Evolutionary conservation across 2,797 vertebrate genomes (phyloP), one percentile per base, ranked within the genome.

Genomic region (Sebastes hopkinsi): DNA sequence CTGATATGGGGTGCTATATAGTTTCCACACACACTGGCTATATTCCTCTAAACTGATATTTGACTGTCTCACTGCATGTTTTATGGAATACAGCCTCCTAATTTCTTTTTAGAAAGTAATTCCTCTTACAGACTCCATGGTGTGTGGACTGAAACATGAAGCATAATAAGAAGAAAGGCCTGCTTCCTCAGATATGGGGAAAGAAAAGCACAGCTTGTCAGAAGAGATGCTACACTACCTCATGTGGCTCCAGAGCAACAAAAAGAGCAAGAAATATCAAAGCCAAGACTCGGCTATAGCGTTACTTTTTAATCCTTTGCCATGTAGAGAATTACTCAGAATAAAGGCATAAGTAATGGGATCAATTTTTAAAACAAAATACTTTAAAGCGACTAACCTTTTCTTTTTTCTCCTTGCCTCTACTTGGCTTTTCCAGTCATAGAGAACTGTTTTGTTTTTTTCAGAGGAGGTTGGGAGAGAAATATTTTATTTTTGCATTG

Each of bases 401-500:
- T 61, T 46, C 3, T 42, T 84, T 61, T 83, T 74, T 79, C 76
- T 78, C 83, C 71, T 72, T 30, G 60, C 61, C 18, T 79, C 67
- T 78, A 23, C 64, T 75, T 69, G 58, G 30, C 56, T 75, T 73
- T 74, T 75, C 5, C 34, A 75, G 56, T 85, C 34, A 32, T 8
- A 61, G 54, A 25, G 27, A 84, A 81, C 84, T 55, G 4, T 5
- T 75, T 75, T 75, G 55, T 4, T 50, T 20, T 71, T 75, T 88
- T 74, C 54, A 36, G 79, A 85, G 80, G 58, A 85, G 68, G 71
- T 75, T 25, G 52, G 34, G 29, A 55, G 71, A 79, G 84, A 91
- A 90, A 80, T 88, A 81, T 89, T 90, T 88, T 72, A 87, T 87
- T 91, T 91, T 72, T 32, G 29, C 65, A 61, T 82, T 92, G 80